A percentile compares a stretch with the other conserved stretches of the same genome.
Conservation (phyloP, 2,113 vertebrate species). For the Leptobrachium leishanense region DNA sequence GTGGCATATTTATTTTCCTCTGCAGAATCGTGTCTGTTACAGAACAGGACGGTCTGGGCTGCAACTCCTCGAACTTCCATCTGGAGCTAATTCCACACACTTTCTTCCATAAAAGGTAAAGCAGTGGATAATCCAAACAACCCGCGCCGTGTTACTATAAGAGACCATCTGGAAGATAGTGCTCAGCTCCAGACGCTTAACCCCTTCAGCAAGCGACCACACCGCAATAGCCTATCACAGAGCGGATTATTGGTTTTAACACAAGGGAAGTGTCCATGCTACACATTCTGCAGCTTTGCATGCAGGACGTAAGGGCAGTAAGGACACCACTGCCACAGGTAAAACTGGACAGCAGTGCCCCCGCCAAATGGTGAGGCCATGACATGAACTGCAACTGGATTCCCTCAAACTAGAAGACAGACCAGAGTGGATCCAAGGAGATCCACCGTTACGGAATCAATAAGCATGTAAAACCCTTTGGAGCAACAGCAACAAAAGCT, state of each 20-base stretch:
- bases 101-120: constrained; percentile 86
- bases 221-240: not conserved
- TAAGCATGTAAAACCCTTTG: too few relatives aligned
- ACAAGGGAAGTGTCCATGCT: too few relatives aligned
- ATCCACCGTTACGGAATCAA: too few relatives aligned
- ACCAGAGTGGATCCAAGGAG: too few relatives aligned
- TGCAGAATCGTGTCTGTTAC: constrained; percentile 66
- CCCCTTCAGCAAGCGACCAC: constrained; percentile 59
- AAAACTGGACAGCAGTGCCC: not conserved
- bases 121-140: constrained; percentile 81
- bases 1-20: constrained; percentile 74
- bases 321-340: too few relatives aligned
- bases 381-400: not conserved
- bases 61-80: constrained; percentile 72
- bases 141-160: constrained; percentile 77
- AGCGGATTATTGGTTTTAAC: not conserved
- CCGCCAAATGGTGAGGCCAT: not conserved
- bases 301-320: too few relatives aligned
- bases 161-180: constrained; percentile 76
- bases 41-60: constrained; percentile 68
- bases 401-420: too few relatives aligned
- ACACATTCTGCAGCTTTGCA: too few relatives aligned
- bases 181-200: constrained; percentile 71
- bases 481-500: too few relatives aligned
- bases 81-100: constrained; percentile 81